These are phyloP conservation scores for Mallateleia sp. DNA, from an alignment of 2,888 invertebrate species.

Conservation along the genomic window DNA sequence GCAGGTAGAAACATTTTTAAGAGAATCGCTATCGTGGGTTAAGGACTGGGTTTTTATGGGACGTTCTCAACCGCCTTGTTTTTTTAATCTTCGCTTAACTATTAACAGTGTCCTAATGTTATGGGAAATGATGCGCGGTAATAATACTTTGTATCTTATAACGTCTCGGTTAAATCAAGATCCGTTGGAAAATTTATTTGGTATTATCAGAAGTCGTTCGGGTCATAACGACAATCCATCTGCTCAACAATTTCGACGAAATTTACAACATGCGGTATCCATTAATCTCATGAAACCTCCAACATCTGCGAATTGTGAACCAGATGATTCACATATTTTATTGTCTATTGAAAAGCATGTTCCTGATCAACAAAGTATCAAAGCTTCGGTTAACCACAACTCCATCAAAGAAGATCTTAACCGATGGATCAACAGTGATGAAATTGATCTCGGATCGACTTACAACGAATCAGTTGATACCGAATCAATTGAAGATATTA, in stretches of 20 bases:
- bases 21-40: constrained; percentile 60
- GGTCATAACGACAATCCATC: constrained; percentile 70
- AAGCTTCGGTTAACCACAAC: not conserved
- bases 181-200: constrained; percentile 75
- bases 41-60: constrained; percentile 54
- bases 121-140: constrained; percentile 60
- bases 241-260: constrained; percentile 65
- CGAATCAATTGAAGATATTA: not conserved
- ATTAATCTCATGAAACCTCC: constrained; percentile 56
- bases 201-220: constrained; percentile 56
- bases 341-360: constrained; percentile 24
- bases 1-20: constrained; percentile 68
- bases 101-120: constrained; percentile 75
- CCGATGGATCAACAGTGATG: not conserved
- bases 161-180: constrained; percentile 75
- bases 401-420: not conserved
- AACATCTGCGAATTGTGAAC: constrained; percentile 65
- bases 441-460: too few species aligned
- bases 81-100: constrained; percentile 78
- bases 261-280: constrained; percentile 69
- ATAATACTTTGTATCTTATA: constrained; percentile 63
- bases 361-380: too few species aligned
- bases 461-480: not conserved
- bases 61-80: constrained; percentile 75
- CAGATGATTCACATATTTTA: constrained; percentile 39